Conservation (phyloP, 1,140 invertebrate species). For the Tachypleus tridentatus region DNA sequence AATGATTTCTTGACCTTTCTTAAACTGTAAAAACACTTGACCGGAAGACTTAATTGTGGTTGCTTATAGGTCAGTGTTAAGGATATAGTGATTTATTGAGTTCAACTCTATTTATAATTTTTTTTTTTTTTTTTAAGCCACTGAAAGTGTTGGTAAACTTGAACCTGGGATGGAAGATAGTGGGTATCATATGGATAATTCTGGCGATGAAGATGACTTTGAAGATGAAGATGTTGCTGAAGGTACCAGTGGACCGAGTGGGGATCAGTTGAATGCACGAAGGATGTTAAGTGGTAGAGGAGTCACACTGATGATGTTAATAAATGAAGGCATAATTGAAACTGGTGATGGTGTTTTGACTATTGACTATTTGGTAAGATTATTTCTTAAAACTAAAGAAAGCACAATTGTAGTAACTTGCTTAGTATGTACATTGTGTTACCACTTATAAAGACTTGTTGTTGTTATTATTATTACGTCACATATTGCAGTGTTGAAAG, state of each 20-base stretch:
- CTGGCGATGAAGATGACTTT: no score
- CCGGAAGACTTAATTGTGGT: no score
- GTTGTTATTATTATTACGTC: not conserved
- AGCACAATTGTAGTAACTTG: not conserved
- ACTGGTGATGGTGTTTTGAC: conserved; percentile 67
- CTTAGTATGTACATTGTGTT: not conserved
- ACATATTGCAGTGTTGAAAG: not conserved
- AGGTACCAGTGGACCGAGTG: not conserved
- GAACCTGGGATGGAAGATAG: no score
- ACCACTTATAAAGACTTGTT: not conserved
- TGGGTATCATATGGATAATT: no score
- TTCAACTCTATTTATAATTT: no score
- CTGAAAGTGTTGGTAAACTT: no score
- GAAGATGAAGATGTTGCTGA: not conserved
- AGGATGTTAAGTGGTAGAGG: conserved; percentile 1
- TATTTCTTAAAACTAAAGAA: conserved; percentile 1
- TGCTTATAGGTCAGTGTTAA: no score
- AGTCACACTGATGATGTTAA: not conserved
- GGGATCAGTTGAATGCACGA: not conserved
- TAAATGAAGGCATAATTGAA: conserved; percentile 50
- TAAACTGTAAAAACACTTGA: no score
- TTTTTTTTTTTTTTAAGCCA: no score
- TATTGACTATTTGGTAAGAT: conserved; percentile 68
- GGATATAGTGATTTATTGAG: no score
- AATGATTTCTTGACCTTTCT: no score